Conservation (phyloP, 2,888 invertebrate species). For the Pandemis corylana region DNA sequence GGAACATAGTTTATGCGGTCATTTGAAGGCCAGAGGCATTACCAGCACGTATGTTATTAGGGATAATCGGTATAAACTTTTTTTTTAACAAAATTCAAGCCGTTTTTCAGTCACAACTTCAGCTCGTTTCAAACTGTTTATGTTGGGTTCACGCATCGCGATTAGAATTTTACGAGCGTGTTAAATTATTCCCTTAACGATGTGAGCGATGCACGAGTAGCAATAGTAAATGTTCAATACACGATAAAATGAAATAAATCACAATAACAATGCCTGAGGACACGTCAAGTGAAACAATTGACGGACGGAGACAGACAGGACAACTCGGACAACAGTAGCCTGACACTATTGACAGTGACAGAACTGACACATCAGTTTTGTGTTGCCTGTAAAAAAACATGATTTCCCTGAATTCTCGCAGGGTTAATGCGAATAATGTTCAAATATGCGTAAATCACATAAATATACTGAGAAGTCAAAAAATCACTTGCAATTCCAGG, state of each 20-base stretch:
- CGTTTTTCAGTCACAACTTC: constrained; percentile 11
- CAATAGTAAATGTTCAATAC: constrained; percentile 33
- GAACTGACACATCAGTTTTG: constrained; percentile 8
- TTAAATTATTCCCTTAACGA: constrained; percentile 3
- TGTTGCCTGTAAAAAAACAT: constrained; percentile 13
- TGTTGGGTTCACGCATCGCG: constrained; percentile 14
- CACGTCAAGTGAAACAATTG: constrained; percentile 42
- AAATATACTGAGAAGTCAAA: no score
- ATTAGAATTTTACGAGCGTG: constrained; percentile 23
- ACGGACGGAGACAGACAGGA: neutral
- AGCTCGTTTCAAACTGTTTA: constrained; percentile 7
- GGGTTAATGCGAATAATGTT: no score
- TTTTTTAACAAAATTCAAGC: constrained; percentile 5
- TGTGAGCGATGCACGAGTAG: constrained; percentile 9
- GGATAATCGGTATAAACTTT: constrained; percentile 15
- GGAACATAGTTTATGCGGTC: constrained; percentile 14
- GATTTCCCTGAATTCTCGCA: no score
- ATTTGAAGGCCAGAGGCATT: neutral
- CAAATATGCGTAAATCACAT: no score
- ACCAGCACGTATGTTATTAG: neutral
- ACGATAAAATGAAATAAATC: constrained; percentile 25
- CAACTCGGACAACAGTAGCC: no score
- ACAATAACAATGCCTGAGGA: constrained; percentile 38
- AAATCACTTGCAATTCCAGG: no score
- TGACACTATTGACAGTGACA: constrained; percentile 18